Percentiles rank a stretch among this genome's conserved stretches.
These are phyloP conservation scores for Urosaurus nigricauda DNA, from an alignment of 2,797 vertebrate genomes.

Conservation along the genomic window DNA sequence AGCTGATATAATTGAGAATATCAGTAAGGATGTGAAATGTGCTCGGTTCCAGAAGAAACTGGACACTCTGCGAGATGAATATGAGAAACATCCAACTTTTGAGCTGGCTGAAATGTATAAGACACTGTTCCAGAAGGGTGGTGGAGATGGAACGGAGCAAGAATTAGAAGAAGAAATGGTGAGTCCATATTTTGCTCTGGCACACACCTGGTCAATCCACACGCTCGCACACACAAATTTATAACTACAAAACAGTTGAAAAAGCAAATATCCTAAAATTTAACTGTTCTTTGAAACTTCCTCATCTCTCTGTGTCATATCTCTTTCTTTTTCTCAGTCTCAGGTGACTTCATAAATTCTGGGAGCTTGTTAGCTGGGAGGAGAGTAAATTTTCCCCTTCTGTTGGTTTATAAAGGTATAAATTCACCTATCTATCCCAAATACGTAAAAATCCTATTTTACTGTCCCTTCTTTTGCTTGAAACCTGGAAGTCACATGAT, in stretches of 20 bases:
- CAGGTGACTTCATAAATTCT: too few species aligned
- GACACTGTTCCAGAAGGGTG: slow-evolving; percentile 79
- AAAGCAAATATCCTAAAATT: not conserved
- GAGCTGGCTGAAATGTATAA: slow-evolving; percentile 84
- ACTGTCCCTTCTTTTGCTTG: too few species aligned
- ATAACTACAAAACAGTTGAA: not conserved
- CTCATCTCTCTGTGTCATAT: not conserved
- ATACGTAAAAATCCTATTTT: too few species aligned
- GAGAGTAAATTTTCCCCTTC: too few species aligned
- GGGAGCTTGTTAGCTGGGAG: too few species aligned
- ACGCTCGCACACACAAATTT: too few species aligned
- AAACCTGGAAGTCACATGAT: too few species aligned
- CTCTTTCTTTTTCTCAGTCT: not conserved
- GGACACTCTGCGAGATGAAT: slow-evolving; percentile 82
- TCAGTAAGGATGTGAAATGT: slow-evolving; percentile 89
- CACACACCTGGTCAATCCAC: not conserved
- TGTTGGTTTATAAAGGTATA: too few species aligned
- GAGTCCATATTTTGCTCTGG: slow-evolving; percentile 55
- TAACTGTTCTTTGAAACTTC: not conserved
- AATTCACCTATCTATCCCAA: too few species aligned
- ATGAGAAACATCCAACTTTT: slow-evolving; percentile 72
- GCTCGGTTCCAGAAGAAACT: slow-evolving; percentile 79
- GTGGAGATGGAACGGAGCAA: slow-evolving; percentile 72
- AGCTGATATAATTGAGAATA: slow-evolving; percentile 90
- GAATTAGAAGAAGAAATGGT: slow-evolving; percentile 78